A percentile compares a stretch with the other conserved stretches of the same genome.
Conservation (phyloP, 2,888 invertebrate genomes). For the Tenthredo scrophulariae region DNA sequence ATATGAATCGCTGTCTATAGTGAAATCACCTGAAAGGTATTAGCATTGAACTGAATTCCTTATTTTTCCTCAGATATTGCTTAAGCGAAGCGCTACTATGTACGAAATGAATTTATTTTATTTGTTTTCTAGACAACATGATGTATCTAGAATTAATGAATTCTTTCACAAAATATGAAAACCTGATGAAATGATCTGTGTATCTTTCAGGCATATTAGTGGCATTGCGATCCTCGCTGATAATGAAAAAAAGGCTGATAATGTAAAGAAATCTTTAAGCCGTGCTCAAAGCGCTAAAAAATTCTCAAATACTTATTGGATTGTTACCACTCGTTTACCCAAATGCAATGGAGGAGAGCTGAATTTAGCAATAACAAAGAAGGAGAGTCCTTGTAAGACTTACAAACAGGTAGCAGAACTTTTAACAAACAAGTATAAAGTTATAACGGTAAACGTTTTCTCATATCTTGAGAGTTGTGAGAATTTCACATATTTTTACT, state of each 20-base stretch:
- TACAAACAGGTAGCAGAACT: slow-evolving; percentile 54
- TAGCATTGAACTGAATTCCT: background rate
- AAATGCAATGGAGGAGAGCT: slow-evolving; percentile 58
- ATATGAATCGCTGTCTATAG: slow-evolving; percentile 59
- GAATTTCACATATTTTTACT: background rate
- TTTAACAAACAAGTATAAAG: background rate
- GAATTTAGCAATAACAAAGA: slow-evolving; percentile 60
- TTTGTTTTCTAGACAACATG: background rate
- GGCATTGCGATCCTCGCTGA: slow-evolving; percentile 65
- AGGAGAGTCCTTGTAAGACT: slow-evolving; percentile 24
- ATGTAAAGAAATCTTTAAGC: slow-evolving; percentile 55
- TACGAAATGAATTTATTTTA: background rate
- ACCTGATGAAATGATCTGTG: background rate
- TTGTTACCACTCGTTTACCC: slow-evolving; percentile 61
- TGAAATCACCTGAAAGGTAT: slow-evolving; percentile 65
- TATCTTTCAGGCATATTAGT: slow-evolving; percentile 62
- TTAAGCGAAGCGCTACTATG: background rate
- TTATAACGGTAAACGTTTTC: background rate
- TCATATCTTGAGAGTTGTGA: background rate
- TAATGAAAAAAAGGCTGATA: slow-evolving; percentile 43
- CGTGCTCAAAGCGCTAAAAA: slow-evolving; percentile 54
- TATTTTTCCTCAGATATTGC: background rate
- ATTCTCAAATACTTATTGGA: slow-evolving; percentile 63
- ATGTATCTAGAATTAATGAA: background rate
- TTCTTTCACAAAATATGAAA: background rate